These are phyloP conservation scores for Fissipunctia ypsillon DNA, from an alignment of 2,888 invertebrate genomes.

Conservation along the genomic window DNA sequence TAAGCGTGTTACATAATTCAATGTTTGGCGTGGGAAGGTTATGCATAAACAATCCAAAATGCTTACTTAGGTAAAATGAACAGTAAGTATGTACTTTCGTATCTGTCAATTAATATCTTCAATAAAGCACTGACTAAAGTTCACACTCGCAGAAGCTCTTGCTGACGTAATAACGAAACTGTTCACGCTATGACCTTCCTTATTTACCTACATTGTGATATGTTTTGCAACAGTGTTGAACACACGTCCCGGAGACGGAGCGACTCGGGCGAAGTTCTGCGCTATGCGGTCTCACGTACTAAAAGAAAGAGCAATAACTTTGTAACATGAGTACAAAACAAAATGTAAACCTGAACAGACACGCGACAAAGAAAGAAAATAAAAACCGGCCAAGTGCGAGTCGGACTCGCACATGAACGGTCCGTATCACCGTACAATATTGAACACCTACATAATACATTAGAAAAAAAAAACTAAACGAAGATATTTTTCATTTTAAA, in stretches of 20 bases:
- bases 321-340: conserved; percentile 15
- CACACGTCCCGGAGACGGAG: conserved; percentile 16
- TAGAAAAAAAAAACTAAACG: no score
- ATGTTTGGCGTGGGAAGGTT: neutral
- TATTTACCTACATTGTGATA: conserved; percentile 42
- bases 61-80: neutral
- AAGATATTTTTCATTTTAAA: no score
- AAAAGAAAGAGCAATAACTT: conserved; percentile 45
- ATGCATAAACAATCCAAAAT: neutral
- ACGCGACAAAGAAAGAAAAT: conserved; percentile 10
- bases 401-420: no score
- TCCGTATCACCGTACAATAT: no score
- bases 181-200: conserved; percentile 13
- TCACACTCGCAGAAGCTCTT: neutral
- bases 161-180: conserved; percentile 21
- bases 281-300: conserved; percentile 47
- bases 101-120: conserved; percentile 4
- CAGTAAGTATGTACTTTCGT: neutral
- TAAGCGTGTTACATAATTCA: conserved; percentile 24
- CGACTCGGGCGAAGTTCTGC: conserved; percentile 20
- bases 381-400: no score
- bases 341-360: conserved; percentile 16
- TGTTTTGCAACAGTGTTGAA: conserved; percentile 29
- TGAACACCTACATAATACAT: no score
- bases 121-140: conserved; percentile 10